Percentiles rank a stretch among this genome's conserved stretches.
Evolutionary conservation across 2,797 vertebrate species (phyloP).

Genomic region (Dicrostonyx torquatus): DNA sequence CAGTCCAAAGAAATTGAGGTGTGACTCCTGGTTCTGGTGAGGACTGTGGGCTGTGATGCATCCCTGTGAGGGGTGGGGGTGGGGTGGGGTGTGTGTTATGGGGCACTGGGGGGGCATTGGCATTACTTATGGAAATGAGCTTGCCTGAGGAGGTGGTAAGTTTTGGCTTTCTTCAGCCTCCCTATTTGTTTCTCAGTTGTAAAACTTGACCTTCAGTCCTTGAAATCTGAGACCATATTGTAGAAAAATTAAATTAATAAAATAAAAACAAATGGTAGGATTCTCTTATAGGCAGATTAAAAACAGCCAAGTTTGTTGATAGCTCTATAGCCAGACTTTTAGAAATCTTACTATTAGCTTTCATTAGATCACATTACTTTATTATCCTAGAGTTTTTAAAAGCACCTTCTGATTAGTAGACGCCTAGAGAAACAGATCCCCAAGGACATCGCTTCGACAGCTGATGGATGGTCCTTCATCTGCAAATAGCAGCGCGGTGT

Average conservation of each 20-base stretch:
- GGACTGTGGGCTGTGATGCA: not conserved
- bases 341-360: slow-evolving; percentile 47
- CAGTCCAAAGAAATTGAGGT: not conserved
- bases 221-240: not conserved
- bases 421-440: not conserved
- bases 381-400: not conserved
- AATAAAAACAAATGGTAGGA: not conserved
- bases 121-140: not conserved
- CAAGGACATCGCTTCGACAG: not conserved
- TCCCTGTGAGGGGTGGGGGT: not conserved
- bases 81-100: not conserved
- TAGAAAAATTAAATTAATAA: not conserved
- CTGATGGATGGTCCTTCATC: slow-evolving; percentile 18
- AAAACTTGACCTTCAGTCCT: not conserved
- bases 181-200: slow-evolving; percentile 3
- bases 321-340: not conserved
- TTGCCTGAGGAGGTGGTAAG: not conserved
- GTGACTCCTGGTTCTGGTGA: not conserved
- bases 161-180: not conserved
- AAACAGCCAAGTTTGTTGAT: not conserved
- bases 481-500: not conserved
- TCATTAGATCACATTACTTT: slow-evolving; percentile 21
- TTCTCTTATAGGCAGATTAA: slow-evolving; percentile 7
- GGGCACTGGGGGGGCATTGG: not conserved
- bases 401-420: slow-evolving; percentile 12